Base-by-base conservation (phyloP, 2,797 vertebrate species). In the Oreochromis mossambicus region DNA sequence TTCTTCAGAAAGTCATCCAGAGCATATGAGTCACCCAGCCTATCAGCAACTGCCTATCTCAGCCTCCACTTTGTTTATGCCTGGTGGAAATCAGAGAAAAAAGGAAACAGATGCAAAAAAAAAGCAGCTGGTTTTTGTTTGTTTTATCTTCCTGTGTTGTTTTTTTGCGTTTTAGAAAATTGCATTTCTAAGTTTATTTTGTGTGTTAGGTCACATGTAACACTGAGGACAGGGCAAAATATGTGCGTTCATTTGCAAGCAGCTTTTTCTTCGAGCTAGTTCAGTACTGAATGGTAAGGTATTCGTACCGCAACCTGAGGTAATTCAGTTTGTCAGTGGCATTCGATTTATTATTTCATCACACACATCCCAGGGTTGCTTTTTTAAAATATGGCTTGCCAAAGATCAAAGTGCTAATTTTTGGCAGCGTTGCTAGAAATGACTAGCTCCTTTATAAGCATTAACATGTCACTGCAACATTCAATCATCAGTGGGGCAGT, bases 1-100 rank as follows among this genome's bases (percentile, higher is more conserved):
- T 79, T 86, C 32, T 58, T 81, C 63, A 56, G 52, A 50, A 79
- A 84, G 79, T 79, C 90, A 83, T 79, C 15, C 78, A 81, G 58
- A 77, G 61, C 43, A 51, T 11, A 55, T 89, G 86, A 92, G 86
- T 90, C 89, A 87, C 58, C 2, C 36, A 17, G 54, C 84, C 77
- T 82, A 84, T 63, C 46, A 86, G 81, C 82, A 78, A 11, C 80
- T 77, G 85, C 61, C 75, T 29, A 50, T 78, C 81, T 78, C 51
- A 77, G 63, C 61, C 80, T 86, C 78, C 10, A 80, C 82, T 83
- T 70, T 76, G 12, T 52, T 24, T 87, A 88, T 85, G 36, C 79
- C 77, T 73, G 1, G 24, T 77, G 78, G 56, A 89, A 88, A 83
- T 81, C n/a, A 90, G 70, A 38, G 14, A 61, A 75, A 75, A 63